phyloP scores from a whole-genome alignment of 1,140 invertebrate species.

The Atta texana region DNA sequence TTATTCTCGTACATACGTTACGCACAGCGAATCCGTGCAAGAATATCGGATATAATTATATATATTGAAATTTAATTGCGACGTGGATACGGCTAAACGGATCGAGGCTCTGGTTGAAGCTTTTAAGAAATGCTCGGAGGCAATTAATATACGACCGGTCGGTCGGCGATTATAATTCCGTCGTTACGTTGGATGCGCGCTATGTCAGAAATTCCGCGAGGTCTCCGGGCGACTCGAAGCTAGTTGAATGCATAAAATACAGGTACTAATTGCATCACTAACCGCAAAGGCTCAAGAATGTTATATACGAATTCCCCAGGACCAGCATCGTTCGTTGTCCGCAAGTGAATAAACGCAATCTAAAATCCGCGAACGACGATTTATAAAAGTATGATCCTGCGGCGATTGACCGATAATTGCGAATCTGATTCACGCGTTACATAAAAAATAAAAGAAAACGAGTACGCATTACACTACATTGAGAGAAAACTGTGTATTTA shows the following conservation, averaged over 20 bases:
- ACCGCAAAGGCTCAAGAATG: conserved; percentile 29
- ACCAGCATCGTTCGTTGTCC: not conserved
- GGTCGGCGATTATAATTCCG: conserved; percentile 50
- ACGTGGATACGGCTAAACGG: conserved; percentile 33
- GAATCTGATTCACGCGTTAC: not conserved
- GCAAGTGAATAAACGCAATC: not conserved
- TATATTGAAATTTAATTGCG: conserved; percentile 60
- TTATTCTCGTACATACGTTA: conserved; percentile 21
- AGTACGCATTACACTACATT: not conserved
- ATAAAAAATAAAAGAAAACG: not conserved
- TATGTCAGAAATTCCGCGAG: conserved; percentile 41
- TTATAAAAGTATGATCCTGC: not conserved
- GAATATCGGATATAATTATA: conserved; percentile 28
- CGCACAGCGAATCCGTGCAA: not conserved
- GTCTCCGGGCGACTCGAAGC: conserved; percentile 38
- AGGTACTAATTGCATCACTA: conserved; percentile 45
- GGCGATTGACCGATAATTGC: conserved; percentile 22
- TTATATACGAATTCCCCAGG: conserved; percentile 5
- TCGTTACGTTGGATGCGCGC: conserved; percentile 20
- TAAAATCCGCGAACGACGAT: conserved; percentile 9
- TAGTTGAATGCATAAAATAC: conserved; percentile 56
- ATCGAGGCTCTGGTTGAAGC: not conserved
- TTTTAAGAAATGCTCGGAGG: conserved; percentile 42
- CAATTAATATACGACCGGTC: conserved; percentile 46
- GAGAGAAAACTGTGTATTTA: no score